Evolutionary conservation across 2,888 invertebrate species (phyloP).

Genomic region (Germaria angustata): DNA sequence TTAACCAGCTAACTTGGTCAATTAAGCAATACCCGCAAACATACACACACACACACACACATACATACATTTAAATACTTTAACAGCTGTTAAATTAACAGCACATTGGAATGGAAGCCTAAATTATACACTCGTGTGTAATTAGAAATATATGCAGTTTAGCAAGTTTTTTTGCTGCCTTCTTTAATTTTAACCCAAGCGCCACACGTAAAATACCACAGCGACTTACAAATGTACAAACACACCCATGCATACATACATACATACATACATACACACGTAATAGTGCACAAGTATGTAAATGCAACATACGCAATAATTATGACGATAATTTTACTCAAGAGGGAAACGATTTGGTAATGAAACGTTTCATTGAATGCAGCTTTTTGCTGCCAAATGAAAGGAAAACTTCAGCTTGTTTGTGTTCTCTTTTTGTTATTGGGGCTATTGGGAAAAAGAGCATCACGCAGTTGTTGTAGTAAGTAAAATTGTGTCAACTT

Average conservation of each 20-base stretch:
- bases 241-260: too few species aligned
- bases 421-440: not conserved
- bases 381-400: slow-evolving; percentile 18
- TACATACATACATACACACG: not conserved
- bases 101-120: not conserved
- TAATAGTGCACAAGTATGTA: not conserved
- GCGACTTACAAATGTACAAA: not conserved
- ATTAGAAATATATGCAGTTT: not conserved
- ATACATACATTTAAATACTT: not conserved
- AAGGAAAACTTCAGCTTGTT: slow-evolving; percentile 39
- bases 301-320: not conserved
- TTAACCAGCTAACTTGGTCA: slow-evolving; percentile 27
- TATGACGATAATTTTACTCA: not conserved
- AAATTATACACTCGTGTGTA: not conserved
- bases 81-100: not conserved
- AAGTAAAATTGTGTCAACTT: slow-evolving; percentile 46
- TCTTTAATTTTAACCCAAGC: not conserved
- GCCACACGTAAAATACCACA: not conserved
- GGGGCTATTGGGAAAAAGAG: not conserved
- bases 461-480: not conserved
- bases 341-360: slow-evolving; percentile 4
- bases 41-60: not conserved
- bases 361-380: slow-evolving; percentile 6
- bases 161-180: not conserved
- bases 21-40: slow-evolving; percentile 24